Evolutionary conservation across 2,888 invertebrate species (phyloP).

Genomic region (Masnerella sp.): DNA sequence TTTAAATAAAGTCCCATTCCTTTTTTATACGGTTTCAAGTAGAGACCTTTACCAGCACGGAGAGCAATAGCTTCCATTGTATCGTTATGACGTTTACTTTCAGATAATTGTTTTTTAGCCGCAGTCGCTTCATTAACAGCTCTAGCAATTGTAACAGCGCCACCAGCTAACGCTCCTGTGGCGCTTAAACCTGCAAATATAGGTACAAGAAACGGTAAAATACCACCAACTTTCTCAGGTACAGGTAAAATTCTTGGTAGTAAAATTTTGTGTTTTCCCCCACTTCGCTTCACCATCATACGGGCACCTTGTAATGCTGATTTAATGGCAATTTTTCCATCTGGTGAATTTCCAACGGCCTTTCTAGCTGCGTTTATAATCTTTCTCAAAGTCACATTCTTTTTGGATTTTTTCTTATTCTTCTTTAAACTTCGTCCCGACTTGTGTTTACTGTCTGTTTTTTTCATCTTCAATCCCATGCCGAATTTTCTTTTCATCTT

Average conservation of each 20-base stretch:
- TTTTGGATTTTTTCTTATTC: background rate
- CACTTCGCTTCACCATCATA: background rate
- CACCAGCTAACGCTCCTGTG: background rate
- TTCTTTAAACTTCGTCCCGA: background rate
- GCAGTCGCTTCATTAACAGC: constrained; percentile 69
- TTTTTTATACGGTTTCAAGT: too few species aligned
- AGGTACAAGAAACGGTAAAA: constrained; percentile 5
- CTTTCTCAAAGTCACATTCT: background rate
- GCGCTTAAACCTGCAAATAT: constrained; percentile 26
- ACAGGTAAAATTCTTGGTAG: background rate
- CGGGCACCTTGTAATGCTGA: background rate
- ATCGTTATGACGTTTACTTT: constrained; percentile 65
- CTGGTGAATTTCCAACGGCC: background rate
- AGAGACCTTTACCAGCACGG: too few species aligned
- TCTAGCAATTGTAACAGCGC: constrained; percentile 62
- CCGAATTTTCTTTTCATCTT: constrained; percentile 34
- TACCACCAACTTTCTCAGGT: background rate
- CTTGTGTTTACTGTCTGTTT: constrained; percentile 10
- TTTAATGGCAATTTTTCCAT: background rate
- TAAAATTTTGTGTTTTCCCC: background rate
- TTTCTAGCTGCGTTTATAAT: constrained; percentile 5
- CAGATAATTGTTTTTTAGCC: constrained; percentile 60
- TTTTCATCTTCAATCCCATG: constrained; percentile 6
- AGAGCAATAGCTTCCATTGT: constrained; percentile 64
- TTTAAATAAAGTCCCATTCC: constrained; percentile 60